Conservation (phyloP, 2,888 invertebrate species). For the Polydesmus complanatus region DNA sequence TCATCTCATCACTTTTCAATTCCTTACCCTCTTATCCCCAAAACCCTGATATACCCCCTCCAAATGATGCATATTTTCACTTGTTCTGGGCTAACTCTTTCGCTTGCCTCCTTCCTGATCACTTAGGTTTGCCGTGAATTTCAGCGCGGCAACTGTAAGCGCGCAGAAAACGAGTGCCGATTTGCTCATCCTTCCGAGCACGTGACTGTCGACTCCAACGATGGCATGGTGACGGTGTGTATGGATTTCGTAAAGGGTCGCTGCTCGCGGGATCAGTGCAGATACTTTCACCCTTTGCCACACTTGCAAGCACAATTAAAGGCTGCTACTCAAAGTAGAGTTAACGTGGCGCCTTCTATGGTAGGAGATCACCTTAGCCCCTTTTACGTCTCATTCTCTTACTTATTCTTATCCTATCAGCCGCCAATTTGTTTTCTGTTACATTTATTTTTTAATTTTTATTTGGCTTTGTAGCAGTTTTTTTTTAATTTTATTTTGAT, state of each 20-base stretch:
- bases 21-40: too few relatives aligned
- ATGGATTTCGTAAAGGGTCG: slow-evolving; percentile 99
- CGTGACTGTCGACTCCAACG: slow-evolving; percentile 80
- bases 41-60: too few relatives aligned
- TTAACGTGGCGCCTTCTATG: slow-evolving; percentile 31
- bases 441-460: slow-evolving; percentile 12
- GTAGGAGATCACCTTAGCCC: slow-evolving; percentile 25
- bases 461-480: slow-evolving; percentile 2
- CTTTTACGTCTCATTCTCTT: slow-evolving; percentile 6
- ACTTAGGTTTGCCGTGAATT: slow-evolving; percentile 73
- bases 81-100: slow-evolving; percentile 15
- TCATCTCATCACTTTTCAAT: too few relatives aligned
- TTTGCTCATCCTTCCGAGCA: slow-evolving; percentile 95
- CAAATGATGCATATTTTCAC: too few relatives aligned
- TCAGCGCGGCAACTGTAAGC: slow-evolving; percentile 96
- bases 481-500: slow-evolving; percentile 14
- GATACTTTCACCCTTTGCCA: slow-evolving; percentile 99
- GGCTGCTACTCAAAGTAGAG: slow-evolving; percentile 62
- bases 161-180: slow-evolving; percentile 94
- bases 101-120: slow-evolving; percentile 11
- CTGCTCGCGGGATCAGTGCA: slow-evolving; percentile 98
- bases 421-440: too few relatives aligned
- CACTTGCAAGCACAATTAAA: slow-evolving; percentile 99
- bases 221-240: slow-evolving; percentile 98
- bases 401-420: slow-evolving; percentile 12